Percentiles rank a stretch among this genome's conserved stretches.
Evolutionary conservation across 2,113 vertebrate genomes (phyloP).

Genomic region (Megaleporinus macrocephalus): DNA sequence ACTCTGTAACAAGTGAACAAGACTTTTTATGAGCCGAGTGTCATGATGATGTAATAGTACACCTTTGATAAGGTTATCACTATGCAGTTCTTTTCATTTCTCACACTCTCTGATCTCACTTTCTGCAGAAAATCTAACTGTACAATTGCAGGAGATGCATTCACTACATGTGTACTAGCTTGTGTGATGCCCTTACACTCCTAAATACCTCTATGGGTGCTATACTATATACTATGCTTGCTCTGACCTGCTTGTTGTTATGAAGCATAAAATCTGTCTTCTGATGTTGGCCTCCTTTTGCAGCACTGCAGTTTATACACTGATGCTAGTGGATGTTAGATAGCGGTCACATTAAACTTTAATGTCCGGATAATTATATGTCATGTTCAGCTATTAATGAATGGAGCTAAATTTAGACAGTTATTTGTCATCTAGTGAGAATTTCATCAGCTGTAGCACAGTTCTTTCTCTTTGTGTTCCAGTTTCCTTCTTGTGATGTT

Average conservation of each 20-base stretch:
- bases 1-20: neutral
- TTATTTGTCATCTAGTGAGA: neutral
- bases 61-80: neutral
- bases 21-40: neutral
- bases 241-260: neutral
- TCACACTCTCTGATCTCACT: too few relatives aligned
- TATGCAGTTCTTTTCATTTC: too few relatives aligned
- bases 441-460: neutral
- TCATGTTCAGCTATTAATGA: constrained; percentile 45
- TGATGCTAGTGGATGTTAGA: neutral
- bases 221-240: neutral
- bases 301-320: neutral
- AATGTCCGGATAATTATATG: constrained; percentile 13
- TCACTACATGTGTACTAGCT: too few relatives aligned
- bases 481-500: neutral
- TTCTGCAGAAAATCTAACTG: too few relatives aligned
- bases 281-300: too few relatives aligned
- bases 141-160: too few relatives aligned
- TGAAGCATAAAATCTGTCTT: neutral
- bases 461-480: neutral
- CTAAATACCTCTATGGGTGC: neutral
- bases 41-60: neutral
- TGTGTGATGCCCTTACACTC: too few relatives aligned
- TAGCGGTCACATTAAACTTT: neutral
- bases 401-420: constrained; percentile 21